These are phyloP conservation scores for Phymastichus coffea DNA, from an alignment of 1,140 invertebrate species.

Conservation along the genomic window DNA sequence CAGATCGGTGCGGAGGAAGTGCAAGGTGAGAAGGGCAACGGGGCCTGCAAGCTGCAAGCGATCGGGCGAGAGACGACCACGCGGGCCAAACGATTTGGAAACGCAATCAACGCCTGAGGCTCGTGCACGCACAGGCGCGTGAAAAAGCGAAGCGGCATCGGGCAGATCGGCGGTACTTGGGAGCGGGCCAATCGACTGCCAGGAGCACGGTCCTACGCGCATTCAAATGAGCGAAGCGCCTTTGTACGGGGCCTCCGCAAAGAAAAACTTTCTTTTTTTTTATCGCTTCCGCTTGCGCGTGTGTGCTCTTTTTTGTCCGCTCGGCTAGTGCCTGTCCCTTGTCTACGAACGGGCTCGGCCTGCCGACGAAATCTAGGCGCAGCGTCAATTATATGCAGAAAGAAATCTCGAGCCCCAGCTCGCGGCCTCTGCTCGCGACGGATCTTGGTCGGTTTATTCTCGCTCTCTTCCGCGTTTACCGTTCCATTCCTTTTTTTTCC, in stretches of 20 bases:
- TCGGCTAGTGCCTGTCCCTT: background rate
- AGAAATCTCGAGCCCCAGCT: slow-evolving; percentile 46
- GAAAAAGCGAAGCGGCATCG: slow-evolving; percentile 30
- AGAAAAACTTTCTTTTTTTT: slow-evolving; percentile 37
- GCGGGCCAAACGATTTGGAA: too few species aligned
- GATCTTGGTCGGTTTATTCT: slow-evolving; percentile 28
- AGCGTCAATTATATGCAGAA: slow-evolving; percentile 35
- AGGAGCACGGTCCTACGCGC: too few species aligned
- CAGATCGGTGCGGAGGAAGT: too few species aligned
- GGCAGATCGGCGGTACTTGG: too few species aligned
- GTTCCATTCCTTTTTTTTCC: background rate
- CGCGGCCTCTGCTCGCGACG: slow-evolving; percentile 34
- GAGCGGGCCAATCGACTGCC: too few species aligned
- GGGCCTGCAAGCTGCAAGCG: too few species aligned
- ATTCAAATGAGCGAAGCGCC: slow-evolving; percentile 47
- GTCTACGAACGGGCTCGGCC: background rate
- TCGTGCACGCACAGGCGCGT: slow-evolving; percentile 17
- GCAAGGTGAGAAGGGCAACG: too few species aligned
- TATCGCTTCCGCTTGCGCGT: slow-evolving; percentile 50
- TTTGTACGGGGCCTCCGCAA: slow-evolving; percentile 24
- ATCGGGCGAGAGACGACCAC: too few species aligned
- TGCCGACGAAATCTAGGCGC: slow-evolving; percentile 13
- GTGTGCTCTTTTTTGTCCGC: slow-evolving; percentile 28
- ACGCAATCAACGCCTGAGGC: too few species aligned
- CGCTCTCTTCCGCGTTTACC: slow-evolving; percentile 23